Evolutionary conservation across 2,888 invertebrate genomes (phyloP).

Genomic region (Conchocele bisecta): DNA sequence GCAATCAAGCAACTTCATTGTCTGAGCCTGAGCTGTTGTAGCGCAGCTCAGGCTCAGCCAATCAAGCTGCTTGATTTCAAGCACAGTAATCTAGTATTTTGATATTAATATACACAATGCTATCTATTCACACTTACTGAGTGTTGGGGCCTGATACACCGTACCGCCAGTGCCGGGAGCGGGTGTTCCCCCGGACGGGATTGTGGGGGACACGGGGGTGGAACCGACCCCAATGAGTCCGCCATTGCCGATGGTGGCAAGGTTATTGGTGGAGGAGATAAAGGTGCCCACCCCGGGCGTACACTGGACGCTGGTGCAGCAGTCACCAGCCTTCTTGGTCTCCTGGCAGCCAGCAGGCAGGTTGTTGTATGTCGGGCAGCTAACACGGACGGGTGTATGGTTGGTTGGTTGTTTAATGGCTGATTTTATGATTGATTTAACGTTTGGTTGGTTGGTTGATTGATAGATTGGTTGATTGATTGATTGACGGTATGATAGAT

Average conservation of each 20-base stretch:
- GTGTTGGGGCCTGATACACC: constrained; percentile 59
- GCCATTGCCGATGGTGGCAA: constrained; percentile 67
- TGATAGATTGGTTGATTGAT: no score
- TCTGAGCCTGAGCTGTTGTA: no score
- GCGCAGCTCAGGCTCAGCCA: no score
- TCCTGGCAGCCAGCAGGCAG: constrained; percentile 65
- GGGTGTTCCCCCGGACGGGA: constrained; percentile 55
- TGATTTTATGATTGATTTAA: no score
- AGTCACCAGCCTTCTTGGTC: constrained; percentile 56
- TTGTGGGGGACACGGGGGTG: constrained; percentile 60
- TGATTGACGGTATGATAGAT: no score
- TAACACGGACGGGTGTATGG: no score
- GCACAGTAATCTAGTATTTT: no score
- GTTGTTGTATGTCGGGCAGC: constrained; percentile 73
- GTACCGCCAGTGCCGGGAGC: constrained; percentile 66
- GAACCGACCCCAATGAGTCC: constrained; percentile 60
- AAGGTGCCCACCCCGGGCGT: constrained; percentile 63
- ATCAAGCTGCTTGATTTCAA: no score
- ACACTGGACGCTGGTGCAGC: constrained; percentile 65
- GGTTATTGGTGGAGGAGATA: constrained; percentile 66
- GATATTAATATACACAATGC: not conserved
- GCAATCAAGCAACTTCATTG: no score
- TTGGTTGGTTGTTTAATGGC: no score
- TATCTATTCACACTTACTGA: constrained; percentile 55
- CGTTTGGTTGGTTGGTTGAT: no score